Evolutionary conservation across 2,797 vertebrate species (phyloP), one percentile per base, ranked within the genome.

Genomic region (Dromococcyx pavoninus): DNA sequence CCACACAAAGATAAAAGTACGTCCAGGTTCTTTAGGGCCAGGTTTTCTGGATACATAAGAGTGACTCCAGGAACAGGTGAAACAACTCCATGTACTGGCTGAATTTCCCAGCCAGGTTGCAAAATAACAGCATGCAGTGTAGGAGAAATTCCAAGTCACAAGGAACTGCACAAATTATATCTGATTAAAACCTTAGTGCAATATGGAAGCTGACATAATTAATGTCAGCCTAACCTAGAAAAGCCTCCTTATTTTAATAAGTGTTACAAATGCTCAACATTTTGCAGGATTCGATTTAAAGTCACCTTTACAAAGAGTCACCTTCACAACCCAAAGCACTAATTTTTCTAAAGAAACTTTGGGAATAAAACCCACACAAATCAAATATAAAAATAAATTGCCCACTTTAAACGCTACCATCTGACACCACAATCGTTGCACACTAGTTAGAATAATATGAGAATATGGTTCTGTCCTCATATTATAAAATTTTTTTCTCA

Each of bases 231-330:
- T 44, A 92, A 89, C 39, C 9, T 76, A 81, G 85, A 89, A 91
- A 95, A 79, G 84, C 27, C 51, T 86, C 53, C 33, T 80, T 58
- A 23, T 82, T 94, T 93, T 82, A 91, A 73, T 54, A 72, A 64
- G 25, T 64, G 60, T 79, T 79, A 89, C n/a, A 74, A 90, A 77
- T 51, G 69, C 33, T 75, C 46, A 86, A 64, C 41, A 53, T 51
- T 27, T 94, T 78, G 61, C 44, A 69, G 33, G 54, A 89, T 79
- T 74, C 80, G 82, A 32, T 83, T 84, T 39, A 93, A 88, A 64
- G 44, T 66, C 48, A 78, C 37, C 16, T 91, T 93, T 75, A 86
- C 44, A 89, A 57, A 88, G 9, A 86, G 30, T 82, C 91, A 87
- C 50, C 57, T 92, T 94, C 51, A 61, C 56, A 83, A 85, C 37